Evolutionary conservation across 1,140 invertebrate species (phyloP).

Genomic region (Acromyrmex charruanus): DNA sequence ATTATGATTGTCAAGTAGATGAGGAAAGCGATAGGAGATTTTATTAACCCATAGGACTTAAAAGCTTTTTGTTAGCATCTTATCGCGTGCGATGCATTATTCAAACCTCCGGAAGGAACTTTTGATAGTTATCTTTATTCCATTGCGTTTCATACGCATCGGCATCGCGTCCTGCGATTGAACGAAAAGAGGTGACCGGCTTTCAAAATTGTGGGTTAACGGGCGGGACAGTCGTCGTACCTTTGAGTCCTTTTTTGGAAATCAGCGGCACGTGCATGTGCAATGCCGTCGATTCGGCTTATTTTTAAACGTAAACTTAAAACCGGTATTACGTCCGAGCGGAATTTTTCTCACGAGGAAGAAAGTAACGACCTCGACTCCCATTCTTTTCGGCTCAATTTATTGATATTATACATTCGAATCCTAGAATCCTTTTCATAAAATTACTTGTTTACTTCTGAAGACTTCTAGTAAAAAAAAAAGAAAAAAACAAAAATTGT

Average conservation of each 20-base stretch:
- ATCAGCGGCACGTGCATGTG: conserved; percentile 35
- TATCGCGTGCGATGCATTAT: not conserved
- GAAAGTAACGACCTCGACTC: conserved; percentile 19
- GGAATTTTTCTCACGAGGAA: conserved; percentile 30
- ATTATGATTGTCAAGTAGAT: not conserved
- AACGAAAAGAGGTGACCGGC: conserved; percentile 71
- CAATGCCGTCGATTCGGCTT: conserved; percentile 48
- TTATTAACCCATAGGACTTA: not conserved
- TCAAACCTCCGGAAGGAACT: not conserved
- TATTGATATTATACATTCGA: not conserved
- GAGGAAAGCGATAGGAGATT: not conserved
- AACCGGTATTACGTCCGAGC: conserved; percentile 41
- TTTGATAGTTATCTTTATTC: not conserved
- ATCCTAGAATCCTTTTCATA: not conserved
- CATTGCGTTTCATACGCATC: not conserved
- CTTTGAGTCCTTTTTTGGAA: conserved; percentile 74
- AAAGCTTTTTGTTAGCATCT: not conserved
- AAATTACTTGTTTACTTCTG: not conserved
- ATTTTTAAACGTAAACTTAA: conserved; percentile 58
- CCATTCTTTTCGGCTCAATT: not conserved
- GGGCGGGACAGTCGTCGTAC: conserved; percentile 15
- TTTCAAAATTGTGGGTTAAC: conserved; percentile 73
- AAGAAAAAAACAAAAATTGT: not conserved
- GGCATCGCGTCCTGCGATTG: conserved; percentile 7
- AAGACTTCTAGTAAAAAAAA: not conserved